Percentiles rank a stretch among this genome's conserved stretches.
phyloP scores from a whole-genome alignment of 2,113 vertebrate genomes.

The Lepus timidus region DNA sequence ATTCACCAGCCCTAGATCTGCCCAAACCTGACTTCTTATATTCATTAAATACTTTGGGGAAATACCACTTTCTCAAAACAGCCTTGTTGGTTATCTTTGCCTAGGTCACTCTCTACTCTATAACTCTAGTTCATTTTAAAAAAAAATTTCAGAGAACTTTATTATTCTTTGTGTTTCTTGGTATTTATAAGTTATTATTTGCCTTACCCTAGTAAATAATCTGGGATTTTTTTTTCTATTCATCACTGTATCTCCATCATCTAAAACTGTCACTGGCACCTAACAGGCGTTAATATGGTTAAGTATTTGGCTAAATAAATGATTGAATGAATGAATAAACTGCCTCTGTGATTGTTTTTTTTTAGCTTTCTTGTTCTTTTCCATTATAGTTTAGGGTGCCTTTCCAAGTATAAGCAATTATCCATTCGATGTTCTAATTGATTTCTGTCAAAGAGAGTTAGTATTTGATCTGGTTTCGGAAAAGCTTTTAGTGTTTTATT shows the following conservation, averaged over 20 bases:
- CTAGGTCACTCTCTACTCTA: background rate
- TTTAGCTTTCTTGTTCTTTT: conserved; percentile 34
- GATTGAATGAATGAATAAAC: background rate
- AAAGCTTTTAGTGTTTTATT: conserved; percentile 20
- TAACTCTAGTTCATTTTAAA: background rate
- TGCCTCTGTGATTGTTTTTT: background rate
- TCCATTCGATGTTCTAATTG: conserved; percentile 40
- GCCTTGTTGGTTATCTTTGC: background rate
- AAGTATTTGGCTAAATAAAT: conserved; percentile 34
- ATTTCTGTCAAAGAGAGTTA: conserved; percentile 61
- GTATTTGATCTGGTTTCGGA: background rate
- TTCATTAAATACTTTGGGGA: background rate
- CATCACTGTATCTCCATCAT: background rate
- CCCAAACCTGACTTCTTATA: background rate
- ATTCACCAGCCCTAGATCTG: background rate
- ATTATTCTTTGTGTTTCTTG: conserved; percentile 1
- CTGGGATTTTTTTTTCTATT: background rate
- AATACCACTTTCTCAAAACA: background rate
- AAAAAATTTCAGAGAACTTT: background rate
- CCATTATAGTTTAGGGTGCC: background rate
- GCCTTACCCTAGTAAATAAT: background rate
- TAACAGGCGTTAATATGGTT: background rate
- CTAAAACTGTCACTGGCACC: background rate
- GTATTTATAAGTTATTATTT: background rate
- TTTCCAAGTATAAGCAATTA: conserved; percentile 51